Evolutionary conservation across 2,113 vertebrate species (phyloP).

Genomic region (Vombatus ursinus): DNA sequence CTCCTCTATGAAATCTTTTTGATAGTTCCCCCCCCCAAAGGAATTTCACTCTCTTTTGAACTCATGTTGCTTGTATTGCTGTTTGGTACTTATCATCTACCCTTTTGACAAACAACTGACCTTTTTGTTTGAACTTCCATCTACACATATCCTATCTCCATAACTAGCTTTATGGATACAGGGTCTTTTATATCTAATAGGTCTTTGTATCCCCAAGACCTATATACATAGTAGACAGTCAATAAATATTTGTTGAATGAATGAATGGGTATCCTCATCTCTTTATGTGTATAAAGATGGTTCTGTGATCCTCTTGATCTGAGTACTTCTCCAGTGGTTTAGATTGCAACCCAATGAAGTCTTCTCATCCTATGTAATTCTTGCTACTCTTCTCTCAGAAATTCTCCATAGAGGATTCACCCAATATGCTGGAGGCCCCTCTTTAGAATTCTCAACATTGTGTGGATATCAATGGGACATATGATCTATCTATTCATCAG

Average conservation of each 20-base stretch:
- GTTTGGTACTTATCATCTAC: not conserved
- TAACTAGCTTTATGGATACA: not conserved
- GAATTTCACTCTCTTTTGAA: not conserved
- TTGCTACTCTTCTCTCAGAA: not conserved
- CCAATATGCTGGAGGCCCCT: not conserved
- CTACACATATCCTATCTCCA: not conserved
- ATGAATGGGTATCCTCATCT: not conserved
- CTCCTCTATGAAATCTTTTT: not conserved
- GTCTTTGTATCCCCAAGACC: not conserved
- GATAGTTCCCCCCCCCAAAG: not conserved
- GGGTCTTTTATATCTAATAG: not conserved
- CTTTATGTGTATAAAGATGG: not conserved
- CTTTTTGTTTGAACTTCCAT: not conserved
- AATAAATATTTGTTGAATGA: not conserved
- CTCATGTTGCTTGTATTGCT: not conserved
- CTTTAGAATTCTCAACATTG: not conserved
- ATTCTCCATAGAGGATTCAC: not conserved
- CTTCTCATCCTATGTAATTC: not conserved
- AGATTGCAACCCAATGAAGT: not conserved
- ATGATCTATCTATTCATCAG: not conserved
- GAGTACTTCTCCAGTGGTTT: not conserved
- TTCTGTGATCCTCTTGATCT: not conserved
- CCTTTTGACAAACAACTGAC: not conserved
- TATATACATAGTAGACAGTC: not conserved
- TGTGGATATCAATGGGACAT: not conserved